A percentile compares a stretch with the other conserved stretches of the same genome.
phyloP scores from a whole-genome alignment of 2,888 invertebrate species.

The Scaptomyza parva region DNA sequence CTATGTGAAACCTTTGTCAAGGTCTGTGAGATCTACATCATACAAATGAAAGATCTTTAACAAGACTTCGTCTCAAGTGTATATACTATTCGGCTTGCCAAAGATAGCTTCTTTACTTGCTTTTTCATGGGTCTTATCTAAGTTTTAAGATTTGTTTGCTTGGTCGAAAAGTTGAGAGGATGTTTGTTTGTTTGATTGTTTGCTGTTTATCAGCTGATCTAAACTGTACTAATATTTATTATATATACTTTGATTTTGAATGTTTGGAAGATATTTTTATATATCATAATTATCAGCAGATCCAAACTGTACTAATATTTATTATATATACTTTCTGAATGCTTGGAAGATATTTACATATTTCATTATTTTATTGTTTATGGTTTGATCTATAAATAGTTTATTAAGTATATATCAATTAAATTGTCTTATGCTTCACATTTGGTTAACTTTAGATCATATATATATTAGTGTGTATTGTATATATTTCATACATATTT shows the following conservation, averaged over 20 bases:
- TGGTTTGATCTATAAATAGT: conserved; percentile 48
- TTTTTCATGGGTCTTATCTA: no score
- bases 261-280: no score
- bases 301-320: background rate
- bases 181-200: no score
- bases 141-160: conserved; percentile 4
- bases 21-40: no score
- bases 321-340: conserved; percentile 1
- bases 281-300: background rate
- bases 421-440: conserved; percentile 49
- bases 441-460: conserved; percentile 63
- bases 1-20: no score
- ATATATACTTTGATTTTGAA: no score
- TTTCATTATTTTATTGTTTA: background rate
- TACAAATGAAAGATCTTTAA: no score
- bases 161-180: background rate
- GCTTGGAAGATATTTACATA: no score
- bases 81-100: no score
- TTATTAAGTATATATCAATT: conserved; percentile 54
- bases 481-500: conserved; percentile 55
- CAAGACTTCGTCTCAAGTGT: no score
- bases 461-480: conserved; percentile 18
- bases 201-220: no score
- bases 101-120: background rate
- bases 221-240: no score